Evolutionary conservation across 1,140 invertebrate species (phyloP).

Genomic region (Ceratoteleas bidentatus): DNA sequence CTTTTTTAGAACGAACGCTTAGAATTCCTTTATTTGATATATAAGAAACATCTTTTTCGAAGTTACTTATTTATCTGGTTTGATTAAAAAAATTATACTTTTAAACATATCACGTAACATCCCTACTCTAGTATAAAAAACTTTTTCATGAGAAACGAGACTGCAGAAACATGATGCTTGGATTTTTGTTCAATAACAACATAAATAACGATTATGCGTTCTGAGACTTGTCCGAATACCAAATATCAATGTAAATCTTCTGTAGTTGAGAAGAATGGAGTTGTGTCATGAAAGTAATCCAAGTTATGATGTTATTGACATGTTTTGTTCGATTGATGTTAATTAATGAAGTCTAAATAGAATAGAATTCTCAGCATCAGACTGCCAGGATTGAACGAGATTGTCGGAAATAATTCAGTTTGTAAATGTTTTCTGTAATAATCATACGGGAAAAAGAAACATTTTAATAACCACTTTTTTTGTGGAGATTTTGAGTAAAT

Average conservation of each 20-base stretch:
- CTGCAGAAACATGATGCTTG: conserved; percentile 39
- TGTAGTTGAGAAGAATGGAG: conserved; percentile 71
- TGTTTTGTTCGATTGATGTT: conserved; percentile 40
- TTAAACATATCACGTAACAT: background rate
- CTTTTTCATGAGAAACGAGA: conserved; percentile 50
- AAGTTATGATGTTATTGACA: conserved; percentile 69
- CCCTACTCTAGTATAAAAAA: conserved; percentile 6
- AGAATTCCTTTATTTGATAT: too few species aligned
- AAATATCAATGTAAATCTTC: conserved; percentile 70
- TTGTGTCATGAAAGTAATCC: conserved; percentile 70
- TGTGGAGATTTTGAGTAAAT: too few species aligned
- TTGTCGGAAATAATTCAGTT: background rate
- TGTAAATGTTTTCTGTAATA: background rate
- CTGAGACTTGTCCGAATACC: conserved; percentile 15
- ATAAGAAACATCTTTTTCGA: too few species aligned
- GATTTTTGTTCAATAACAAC: conserved; percentile 26
- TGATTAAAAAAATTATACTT: conserved; percentile 13
- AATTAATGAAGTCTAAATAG: conserved; percentile 10
- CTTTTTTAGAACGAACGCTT: too few species aligned
- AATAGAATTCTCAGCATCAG: conserved; percentile 10
- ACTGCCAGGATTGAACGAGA: background rate
- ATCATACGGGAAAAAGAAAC: background rate
- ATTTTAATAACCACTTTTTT: background rate
- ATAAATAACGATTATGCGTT: conserved; percentile 22
- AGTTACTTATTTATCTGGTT: background rate